Conservation (phyloP, 2,888 invertebrate species). For the Sphaerophoria rueppellii region DNA sequence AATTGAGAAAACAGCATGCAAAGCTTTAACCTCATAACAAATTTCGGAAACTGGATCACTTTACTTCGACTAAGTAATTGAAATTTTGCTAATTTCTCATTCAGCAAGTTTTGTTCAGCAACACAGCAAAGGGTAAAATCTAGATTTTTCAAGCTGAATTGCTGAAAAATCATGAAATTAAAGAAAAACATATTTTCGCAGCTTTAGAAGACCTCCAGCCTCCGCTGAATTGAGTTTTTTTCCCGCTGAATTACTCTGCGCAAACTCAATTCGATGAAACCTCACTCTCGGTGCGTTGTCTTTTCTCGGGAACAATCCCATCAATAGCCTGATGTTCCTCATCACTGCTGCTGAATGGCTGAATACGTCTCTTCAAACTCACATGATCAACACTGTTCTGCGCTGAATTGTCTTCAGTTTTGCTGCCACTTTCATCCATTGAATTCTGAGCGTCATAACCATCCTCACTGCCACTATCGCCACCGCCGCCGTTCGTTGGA, state of each 20-base stretch:
- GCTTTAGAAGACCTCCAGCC: neutral
- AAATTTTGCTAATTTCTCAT: no score
- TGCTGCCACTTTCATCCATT: conserved; percentile 42
- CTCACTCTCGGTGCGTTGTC: conserved; percentile 60
- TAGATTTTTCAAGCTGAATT: neutral
- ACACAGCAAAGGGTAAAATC: no score
- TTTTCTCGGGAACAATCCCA: conserved; percentile 51
- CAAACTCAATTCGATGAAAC: conserved; percentile 59
- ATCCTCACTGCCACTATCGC: conserved; percentile 80
- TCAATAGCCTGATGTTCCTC: conserved; percentile 59
- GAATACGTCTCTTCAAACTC: conserved; percentile 44
- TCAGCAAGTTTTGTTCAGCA: no score
- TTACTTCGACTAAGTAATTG: no score
- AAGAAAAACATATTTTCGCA: neutral
- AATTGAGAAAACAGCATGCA: neutral
- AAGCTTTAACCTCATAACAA: no score
- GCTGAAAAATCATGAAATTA: neutral
- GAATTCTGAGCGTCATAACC: conserved; percentile 76
- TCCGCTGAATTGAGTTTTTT: neutral
- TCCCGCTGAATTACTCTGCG: neutral
- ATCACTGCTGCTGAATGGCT: conserved; percentile 55
- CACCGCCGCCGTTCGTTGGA: conserved; percentile 74
- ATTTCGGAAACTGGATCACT: no score
- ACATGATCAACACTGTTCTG: conserved; percentile 25
- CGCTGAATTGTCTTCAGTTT: conserved; percentile 55